Conservation (phyloP, 2,113 vertebrate genomes). For the Psilopogon haemacephalus region DNA sequence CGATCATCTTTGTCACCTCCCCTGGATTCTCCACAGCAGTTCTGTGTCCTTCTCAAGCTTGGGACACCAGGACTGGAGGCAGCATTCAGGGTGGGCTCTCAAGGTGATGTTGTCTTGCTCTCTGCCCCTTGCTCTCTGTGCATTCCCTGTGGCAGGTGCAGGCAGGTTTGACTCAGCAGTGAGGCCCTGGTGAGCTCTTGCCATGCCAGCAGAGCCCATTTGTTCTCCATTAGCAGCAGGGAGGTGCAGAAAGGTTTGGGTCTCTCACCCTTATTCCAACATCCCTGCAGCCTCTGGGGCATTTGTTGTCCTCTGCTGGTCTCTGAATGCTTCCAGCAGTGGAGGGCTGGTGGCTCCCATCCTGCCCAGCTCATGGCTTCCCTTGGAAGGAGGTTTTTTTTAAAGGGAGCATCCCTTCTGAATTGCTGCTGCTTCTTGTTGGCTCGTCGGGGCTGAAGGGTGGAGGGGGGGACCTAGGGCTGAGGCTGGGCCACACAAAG, state of each 20-base stretch:
- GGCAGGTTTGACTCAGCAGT: not conserved
- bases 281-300: not conserved
- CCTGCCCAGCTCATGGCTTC: not conserved
- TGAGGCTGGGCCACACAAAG: not conserved
- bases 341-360: not conserved
- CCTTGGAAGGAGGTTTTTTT: not conserved
- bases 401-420: not conserved
- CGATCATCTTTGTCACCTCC: too few species aligned
- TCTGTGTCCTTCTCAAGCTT: too few species aligned
- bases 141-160: not conserved
- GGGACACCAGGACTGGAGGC: too few species aligned
- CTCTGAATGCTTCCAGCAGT: not conserved
- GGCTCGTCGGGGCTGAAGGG: not conserved
- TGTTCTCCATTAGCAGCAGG: not conserved
- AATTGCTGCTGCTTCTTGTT: not conserved
- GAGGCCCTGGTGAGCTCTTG: not conserved
- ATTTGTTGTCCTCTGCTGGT: not conserved
- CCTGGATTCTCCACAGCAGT: too few species aligned
- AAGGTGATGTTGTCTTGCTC: not conserved
- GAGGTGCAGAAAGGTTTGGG: slow-evolving; percentile 1
- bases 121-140: not conserved
- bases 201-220: accelerated
- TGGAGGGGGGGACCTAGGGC: not conserved
- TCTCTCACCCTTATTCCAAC: not conserved
- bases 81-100: too few species aligned